Evolutionary conservation across 2,113 vertebrate genomes (phyloP).

Genomic region (Alectura lathami): DNA sequence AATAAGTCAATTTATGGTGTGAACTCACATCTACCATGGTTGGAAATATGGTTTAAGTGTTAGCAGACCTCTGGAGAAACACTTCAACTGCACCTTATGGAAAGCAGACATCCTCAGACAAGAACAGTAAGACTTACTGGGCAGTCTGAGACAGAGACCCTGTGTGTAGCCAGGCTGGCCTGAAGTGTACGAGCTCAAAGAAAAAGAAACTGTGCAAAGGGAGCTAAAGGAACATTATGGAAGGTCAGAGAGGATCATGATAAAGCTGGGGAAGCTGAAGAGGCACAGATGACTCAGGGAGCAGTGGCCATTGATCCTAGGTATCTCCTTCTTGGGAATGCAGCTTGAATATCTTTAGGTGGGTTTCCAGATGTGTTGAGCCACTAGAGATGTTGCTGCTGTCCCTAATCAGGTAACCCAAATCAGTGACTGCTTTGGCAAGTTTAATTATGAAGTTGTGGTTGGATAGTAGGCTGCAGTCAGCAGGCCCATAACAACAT

Average conservation of each 20-base stretch:
- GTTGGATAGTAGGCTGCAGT: not conserved
- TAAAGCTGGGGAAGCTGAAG: not conserved
- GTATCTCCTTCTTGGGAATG: not conserved
- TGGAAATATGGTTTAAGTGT: not conserved
- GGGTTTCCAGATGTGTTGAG: not conserved
- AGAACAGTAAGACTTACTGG: not conserved
- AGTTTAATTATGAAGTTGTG: not conserved
- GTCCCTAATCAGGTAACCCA: not conserved
- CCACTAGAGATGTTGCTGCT: not conserved
- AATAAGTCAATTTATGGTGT: not conserved
- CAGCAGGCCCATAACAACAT: not conserved
- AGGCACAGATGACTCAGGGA: not conserved
- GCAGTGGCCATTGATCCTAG: not conserved
- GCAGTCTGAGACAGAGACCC: not conserved
- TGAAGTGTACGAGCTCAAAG: not conserved
- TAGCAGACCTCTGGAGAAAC: not conserved
- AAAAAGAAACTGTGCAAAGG: not conserved
- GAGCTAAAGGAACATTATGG: not conserved
- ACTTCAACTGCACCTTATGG: not conserved
- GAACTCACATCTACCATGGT: not conserved
- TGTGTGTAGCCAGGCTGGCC: not conserved
- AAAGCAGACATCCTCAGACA: slow-evolving; percentile 19
- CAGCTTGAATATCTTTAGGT: not conserved
- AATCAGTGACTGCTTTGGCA: not conserved
- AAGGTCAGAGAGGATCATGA: not conserved